Base-by-base conservation (phyloP, 2,888 invertebrate genomes). In the Himalopsyche kuldschensis region DNA sequence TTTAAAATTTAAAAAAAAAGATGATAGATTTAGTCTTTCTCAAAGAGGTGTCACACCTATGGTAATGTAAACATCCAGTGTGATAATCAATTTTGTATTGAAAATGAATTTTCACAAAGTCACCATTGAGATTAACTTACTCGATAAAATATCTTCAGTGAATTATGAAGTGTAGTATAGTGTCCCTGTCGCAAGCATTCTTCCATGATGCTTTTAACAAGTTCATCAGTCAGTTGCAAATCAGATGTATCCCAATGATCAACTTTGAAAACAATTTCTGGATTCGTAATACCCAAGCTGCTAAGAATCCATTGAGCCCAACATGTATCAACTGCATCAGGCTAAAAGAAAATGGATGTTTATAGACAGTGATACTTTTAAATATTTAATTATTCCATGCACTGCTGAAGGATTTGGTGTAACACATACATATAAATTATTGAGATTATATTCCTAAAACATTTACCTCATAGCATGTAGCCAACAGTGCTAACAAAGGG, bases 101-200 rank as follows among this genome's bases (percentile, higher is more conserved):
- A n/a, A n/a, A n/a, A n/a, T n/a, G 6, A 32, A 2, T 32, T 35
- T 8, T 10, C 6, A 8, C 35, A 8, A 35, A 6, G 8, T 8
- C 10, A 6, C 8, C 6, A 35, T 35, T 6, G 8, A 48, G 4
- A 20, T 24, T 32, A 31, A 88, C 91, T 90, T 89, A 94, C 94
- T 87, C 94, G 93, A 89, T 95, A 93, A 89, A 96, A 96, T 87
- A 96, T 93, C 76, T 92, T 89, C 88, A 95, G 93, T 84, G 95
- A 94, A 87, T 94, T 93, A 78, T 92, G 91, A 31, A 96, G 88
- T 0, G 94, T 94, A 55, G 91, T 90, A 6, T 94, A 90, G 87
- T 93, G 94, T 15, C 94, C 93, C 32, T 90, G 90, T 20, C 90
- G 88, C 10, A 95, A 88, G 86, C 93, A 92, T 32, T 90, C 88